These are phyloP conservation scores for Spondyliosoma cantharus DNA, from an alignment of 2,797 vertebrate species.

Conservation along the genomic window DNA sequence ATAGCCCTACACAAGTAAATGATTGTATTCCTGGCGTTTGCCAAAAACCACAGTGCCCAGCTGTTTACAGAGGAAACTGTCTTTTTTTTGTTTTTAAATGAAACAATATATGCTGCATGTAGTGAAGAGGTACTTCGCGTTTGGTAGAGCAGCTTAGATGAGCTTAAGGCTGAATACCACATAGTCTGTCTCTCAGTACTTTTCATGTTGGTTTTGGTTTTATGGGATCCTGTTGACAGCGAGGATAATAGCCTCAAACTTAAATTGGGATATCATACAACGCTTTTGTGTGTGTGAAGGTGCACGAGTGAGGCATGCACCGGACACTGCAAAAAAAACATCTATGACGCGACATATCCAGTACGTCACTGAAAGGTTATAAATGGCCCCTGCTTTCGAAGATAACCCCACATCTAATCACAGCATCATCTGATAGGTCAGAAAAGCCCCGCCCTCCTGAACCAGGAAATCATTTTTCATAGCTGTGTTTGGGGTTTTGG, in stretches of 20 bases:
- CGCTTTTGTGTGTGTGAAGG: background rate
- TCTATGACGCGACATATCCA: slow-evolving; percentile 11
- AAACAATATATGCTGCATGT: background rate
- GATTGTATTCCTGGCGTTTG: background rate
- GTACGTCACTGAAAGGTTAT: background rate
- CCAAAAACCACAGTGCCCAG: background rate
- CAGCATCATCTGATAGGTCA: slow-evolving; percentile 34
- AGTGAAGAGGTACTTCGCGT: too few relatives aligned
- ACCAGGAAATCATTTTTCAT: slow-evolving; percentile 48
- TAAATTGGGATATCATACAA: background rate
- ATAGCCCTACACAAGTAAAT: too few relatives aligned
- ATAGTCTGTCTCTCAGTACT: background rate
- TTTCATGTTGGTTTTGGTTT: background rate
- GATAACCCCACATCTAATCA: slow-evolving; percentile 32
- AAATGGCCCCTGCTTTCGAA: slow-evolving; percentile 21
- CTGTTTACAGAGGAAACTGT: background rate
- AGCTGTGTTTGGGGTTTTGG: slow-evolving; percentile 43
- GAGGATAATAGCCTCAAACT: background rate
- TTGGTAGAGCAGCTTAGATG: too few relatives aligned
- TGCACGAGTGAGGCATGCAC: too few relatives aligned
- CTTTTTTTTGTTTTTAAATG: too few relatives aligned
- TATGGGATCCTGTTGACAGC: background rate
- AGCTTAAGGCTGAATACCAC: background rate
- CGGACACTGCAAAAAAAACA: background rate
- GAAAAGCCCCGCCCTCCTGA: slow-evolving; percentile 47